phyloP scores from a whole-genome alignment of 2,888 invertebrate genomes.

The Synergus japonicus region DNA sequence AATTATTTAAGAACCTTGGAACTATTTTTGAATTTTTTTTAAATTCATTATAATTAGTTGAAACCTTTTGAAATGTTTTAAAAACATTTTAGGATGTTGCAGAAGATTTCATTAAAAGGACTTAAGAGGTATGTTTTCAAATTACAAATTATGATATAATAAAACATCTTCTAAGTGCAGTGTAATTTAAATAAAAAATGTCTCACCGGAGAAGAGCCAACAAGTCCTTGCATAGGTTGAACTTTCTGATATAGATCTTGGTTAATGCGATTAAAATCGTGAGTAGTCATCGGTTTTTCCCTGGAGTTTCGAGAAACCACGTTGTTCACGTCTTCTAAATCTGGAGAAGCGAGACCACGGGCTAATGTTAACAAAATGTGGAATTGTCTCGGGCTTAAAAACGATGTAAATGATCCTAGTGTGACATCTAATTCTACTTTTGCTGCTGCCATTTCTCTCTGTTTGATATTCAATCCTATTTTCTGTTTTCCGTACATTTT shows the following conservation, averaged over 20 bases:
- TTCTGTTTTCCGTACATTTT: slow-evolving; percentile 88
- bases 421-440: slow-evolving; percentile 90
- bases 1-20: too few species aligned
- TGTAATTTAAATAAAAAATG: background rate
- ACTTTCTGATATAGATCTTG: slow-evolving; percentile 86
- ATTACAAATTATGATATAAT: too few species aligned
- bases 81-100: too few species aligned
- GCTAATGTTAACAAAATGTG: slow-evolving; percentile 87
- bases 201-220: slow-evolving; percentile 77
- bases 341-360: slow-evolving; percentile 85
- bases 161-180: too few species aligned
- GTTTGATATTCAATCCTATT: slow-evolving; percentile 87
- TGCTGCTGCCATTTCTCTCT: slow-evolving; percentile 89
- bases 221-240: slow-evolving; percentile 77
- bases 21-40: too few species aligned
- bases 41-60: too few species aligned
- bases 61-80: too few species aligned
- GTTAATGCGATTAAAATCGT: slow-evolving; percentile 88
- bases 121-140: too few species aligned
- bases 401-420: slow-evolving; percentile 87
- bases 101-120: too few species aligned
- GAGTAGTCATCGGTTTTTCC: slow-evolving; percentile 87
- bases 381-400: slow-evolving; percentile 91
- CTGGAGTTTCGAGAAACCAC: slow-evolving; percentile 80
- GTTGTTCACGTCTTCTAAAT: slow-evolving; percentile 85